Evolutionary conservation across 2,888 invertebrate species (phyloP).

Genomic region (Camponotus fellah): DNA sequence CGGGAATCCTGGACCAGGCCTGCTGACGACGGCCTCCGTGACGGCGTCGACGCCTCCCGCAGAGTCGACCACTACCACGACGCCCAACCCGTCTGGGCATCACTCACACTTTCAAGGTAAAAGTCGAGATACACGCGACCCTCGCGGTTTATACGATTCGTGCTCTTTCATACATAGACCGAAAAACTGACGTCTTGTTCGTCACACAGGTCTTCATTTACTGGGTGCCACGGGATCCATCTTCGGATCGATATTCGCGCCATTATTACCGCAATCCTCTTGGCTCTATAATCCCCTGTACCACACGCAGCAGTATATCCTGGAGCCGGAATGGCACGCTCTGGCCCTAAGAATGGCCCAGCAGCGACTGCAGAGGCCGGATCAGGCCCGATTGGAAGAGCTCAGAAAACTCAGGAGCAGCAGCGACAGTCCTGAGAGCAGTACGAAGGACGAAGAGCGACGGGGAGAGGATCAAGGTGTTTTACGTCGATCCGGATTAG

Average conservation of each 20-base stretch:
- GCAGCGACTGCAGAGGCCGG: constrained; percentile 83
- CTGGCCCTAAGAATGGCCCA: constrained; percentile 84
- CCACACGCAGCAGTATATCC: constrained; percentile 83
- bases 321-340: constrained; percentile 85
- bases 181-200: constrained; percentile 5
- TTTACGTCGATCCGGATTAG: constrained; percentile 67
- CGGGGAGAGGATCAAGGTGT: constrained; percentile 71
- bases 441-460: constrained; percentile 76
- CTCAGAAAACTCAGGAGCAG: constrained; percentile 79
- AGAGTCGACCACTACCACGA: constrained; percentile 79
- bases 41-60: constrained; percentile 82
- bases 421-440: constrained; percentile 81
- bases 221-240: constrained; percentile 83
- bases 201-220: constrained; percentile 83
- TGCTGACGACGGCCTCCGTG: constrained; percentile 83
- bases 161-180: background rate
- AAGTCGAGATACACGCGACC: constrained; percentile 5
- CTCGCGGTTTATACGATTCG: background rate
- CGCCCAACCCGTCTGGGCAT: constrained; percentile 82
- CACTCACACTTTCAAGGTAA: constrained; percentile 84
- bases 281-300: constrained; percentile 85
- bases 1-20: constrained; percentile 82
- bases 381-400: constrained; percentile 81
- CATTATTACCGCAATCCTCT: constrained; percentile 83
- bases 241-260: constrained; percentile 85